These are phyloP conservation scores for Athalia cordata DNA, from an alignment of 2,888 invertebrate genomes.

Conservation along the genomic window DNA sequence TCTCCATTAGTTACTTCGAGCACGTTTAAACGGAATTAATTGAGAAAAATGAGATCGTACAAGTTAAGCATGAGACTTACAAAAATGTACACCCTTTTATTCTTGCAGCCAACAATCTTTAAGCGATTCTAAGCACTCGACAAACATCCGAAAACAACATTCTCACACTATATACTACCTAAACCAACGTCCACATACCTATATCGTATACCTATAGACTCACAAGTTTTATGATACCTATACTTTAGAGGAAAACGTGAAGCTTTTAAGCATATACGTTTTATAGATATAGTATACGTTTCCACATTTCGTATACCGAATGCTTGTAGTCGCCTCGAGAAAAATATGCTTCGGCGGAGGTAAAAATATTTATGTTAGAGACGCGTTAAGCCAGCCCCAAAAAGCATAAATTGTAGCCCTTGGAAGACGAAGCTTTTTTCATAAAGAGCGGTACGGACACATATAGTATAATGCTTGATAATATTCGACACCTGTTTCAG, in stretches of 20 bases:
- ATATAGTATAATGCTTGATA: background rate
- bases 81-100: background rate
- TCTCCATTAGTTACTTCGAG: conserved; percentile 38
- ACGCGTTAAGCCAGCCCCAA: background rate
- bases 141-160: background rate
- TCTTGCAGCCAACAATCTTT: background rate
- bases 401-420: background rate
- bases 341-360: background rate
- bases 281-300: background rate
- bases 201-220: background rate
- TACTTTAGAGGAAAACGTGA: background rate
- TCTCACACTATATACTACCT: background rate
- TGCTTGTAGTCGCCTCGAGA: conserved; percentile 9
- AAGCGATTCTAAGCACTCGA: background rate
- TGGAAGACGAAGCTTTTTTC: background rate
- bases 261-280: conserved; percentile 6
- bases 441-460: background rate
- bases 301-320: background rate
- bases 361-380: conserved; percentile 5
- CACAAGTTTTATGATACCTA: background rate
- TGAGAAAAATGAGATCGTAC: conserved; percentile 27
- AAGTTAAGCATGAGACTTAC: conserved; percentile 1
- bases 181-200: background rate
- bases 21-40: conserved; percentile 42
- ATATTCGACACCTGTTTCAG: conserved; percentile 20